Evolutionary conservation across 2,888 invertebrate genomes (phyloP).

Genomic region (Steromphala cineraria): DNA sequence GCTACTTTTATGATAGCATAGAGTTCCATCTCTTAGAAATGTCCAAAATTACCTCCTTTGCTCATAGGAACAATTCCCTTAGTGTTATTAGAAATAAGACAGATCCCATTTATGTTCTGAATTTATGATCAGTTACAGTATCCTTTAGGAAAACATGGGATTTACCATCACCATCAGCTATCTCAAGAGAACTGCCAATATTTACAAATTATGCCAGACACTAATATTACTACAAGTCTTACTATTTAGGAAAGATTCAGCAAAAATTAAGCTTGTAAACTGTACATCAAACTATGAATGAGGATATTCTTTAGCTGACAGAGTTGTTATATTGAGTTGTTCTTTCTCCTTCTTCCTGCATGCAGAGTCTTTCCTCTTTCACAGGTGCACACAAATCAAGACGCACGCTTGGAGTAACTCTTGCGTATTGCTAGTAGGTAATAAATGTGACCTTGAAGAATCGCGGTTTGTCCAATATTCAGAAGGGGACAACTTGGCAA

Average conservation of each 20-base stretch:
- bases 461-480: slow-evolving; percentile 97
- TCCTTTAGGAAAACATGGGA: too few relatives aligned
- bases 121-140: too few relatives aligned
- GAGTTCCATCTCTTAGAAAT: background rate
- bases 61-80: too few relatives aligned
- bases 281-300: too few relatives aligned
- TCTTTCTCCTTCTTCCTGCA: background rate
- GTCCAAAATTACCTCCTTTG: background rate
- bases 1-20: background rate
- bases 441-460: slow-evolving; percentile 99
- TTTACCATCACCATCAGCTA: too few relatives aligned
- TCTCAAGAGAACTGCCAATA: too few relatives aligned
- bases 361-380: slow-evolving; percentile 49
- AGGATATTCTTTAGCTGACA: background rate
- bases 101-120: too few relatives aligned
- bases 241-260: too few relatives aligned
- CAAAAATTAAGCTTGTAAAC: too few relatives aligned
- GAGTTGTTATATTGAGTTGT: background rate
- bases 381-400: slow-evolving; percentile 98
- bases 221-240: too few relatives aligned
- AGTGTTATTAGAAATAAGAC: too few relatives aligned
- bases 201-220: too few relatives aligned
- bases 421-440: slow-evolving; percentile 97
- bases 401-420: slow-evolving; percentile 99
- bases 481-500: slow-evolving; percentile 95